phyloP scores from a whole-genome alignment of 2,797 vertebrate genomes.

The Coregonus ussuriensis region DNA sequence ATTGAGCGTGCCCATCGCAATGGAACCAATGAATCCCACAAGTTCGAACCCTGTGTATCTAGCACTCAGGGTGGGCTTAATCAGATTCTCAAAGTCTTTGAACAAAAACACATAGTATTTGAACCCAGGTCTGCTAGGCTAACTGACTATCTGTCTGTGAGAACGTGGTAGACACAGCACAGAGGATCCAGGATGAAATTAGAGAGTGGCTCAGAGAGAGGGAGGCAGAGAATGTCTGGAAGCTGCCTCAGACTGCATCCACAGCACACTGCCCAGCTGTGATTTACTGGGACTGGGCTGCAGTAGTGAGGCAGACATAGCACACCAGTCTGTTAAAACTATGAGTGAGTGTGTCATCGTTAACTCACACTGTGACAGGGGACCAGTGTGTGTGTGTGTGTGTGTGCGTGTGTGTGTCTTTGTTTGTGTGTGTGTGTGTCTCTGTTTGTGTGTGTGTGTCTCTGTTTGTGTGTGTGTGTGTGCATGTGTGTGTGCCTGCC shows the following conservation, averaged over 20 bases:
- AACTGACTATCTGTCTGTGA: slow-evolving; percentile 75
- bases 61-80: no score
- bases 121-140: slow-evolving; percentile 9
- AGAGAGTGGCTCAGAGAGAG: slow-evolving; percentile 74
- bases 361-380: slow-evolving; percentile 51
- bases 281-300: slow-evolving; percentile 61
- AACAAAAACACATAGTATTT: no score
- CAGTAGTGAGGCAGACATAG: slow-evolving; percentile 49
- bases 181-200: slow-evolving; percentile 74
- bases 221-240: slow-evolving; percentile 58
- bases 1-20: no score
- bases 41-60: no score
- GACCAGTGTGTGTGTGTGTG: not conserved
- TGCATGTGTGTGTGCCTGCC: no score
- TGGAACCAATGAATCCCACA: no score
- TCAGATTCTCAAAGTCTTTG: no score
- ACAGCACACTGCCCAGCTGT: slow-evolving; percentile 58
- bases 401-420: not conserved
- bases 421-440: not conserved
- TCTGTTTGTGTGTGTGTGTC: no score
- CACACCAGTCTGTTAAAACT: slow-evolving; percentile 8
- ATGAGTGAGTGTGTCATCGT: slow-evolving; percentile 40
- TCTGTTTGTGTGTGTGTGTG: not conserved
- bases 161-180: slow-evolving; percentile 70
- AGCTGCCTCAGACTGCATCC: slow-evolving; percentile 71